Percentiles rank a stretch among this genome's conserved stretches.
Conservation (phyloP, 2,888 invertebrate species). For the Orthosia cruda region DNA sequence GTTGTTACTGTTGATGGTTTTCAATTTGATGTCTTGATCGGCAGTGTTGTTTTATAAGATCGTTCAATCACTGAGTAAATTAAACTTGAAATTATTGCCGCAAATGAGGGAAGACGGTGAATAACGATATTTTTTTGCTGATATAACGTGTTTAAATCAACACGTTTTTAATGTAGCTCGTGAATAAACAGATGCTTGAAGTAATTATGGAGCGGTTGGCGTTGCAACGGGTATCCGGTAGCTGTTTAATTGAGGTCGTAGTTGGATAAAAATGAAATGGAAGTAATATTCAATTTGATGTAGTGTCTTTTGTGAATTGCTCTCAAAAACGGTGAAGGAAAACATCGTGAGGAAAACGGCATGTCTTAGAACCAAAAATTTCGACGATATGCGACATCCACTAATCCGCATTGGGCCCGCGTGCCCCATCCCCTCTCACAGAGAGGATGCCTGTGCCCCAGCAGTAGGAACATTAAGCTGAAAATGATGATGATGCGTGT, state of each 20-base stretch:
- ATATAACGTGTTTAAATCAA: conserved; percentile 56
- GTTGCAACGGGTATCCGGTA: conserved; percentile 30
- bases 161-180: conserved; percentile 62
- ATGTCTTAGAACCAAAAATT: no score
- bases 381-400: no score
- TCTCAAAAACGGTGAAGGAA: no score
- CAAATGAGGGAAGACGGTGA: conserved; percentile 70
- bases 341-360: no score
- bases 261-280: not conserved
- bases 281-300: not conserved
- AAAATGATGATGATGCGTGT: no score
- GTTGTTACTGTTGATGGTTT: conserved; percentile 86
- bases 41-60: conserved; percentile 72
- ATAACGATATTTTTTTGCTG: conserved; percentile 67
- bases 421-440: no score
- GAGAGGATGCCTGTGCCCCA: no score
- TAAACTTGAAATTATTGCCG: conserved; percentile 69
- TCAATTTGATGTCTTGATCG: conserved; percentile 90
- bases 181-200: conserved; percentile 55
- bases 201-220: conserved; percentile 47
- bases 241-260: conserved; percentile 14
- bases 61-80: conserved; percentile 73
- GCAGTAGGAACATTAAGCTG: no score
- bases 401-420: no score
- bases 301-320: conserved; percentile 4